phyloP scores from a whole-genome alignment of 1,140 invertebrate species.

The Idris sp. region DNA sequence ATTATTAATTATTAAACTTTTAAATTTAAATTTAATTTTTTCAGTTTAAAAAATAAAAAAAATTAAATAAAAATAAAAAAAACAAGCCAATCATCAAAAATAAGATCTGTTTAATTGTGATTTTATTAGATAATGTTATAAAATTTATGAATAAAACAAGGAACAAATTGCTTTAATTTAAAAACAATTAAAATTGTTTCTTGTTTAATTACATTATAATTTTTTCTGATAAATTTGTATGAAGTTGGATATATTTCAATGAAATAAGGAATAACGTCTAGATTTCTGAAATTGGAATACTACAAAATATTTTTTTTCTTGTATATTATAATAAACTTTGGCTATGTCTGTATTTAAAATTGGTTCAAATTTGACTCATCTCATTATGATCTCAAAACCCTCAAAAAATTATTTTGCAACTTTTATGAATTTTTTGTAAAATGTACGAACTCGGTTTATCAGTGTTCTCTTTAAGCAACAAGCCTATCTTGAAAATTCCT shows the following conservation, averaged over 20 bases:
- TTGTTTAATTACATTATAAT: no score
- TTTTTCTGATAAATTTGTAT: not conserved
- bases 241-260: not conserved
- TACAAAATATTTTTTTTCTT: conserved; percentile 17
- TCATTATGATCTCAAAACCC: conserved; percentile 46
- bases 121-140: no score
- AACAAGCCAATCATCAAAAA: no score
- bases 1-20: no score
- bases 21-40: no score
- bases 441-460: no score
- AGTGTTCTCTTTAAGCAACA: conserved; percentile 31
- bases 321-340: conserved; percentile 4
- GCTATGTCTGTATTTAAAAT: no score
- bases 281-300: conserved; percentile 15
- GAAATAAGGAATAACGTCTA: not conserved
- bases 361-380: conserved; percentile 18
- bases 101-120: no score
- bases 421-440: conserved; percentile 19
- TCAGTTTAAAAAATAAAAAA: no score
- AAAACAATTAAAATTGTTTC: no score
- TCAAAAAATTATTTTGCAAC: conserved; percentile 48
- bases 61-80: not conserved
- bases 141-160: no score
- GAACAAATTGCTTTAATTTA: no score
- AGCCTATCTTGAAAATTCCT: conserved; percentile 46